Percentiles rank a stretch among this genome's conserved stretches.
Conservation (phyloP, 37 sponge, comb jelly and placozoan species). For the Cliona cf. orientalis region DNA sequence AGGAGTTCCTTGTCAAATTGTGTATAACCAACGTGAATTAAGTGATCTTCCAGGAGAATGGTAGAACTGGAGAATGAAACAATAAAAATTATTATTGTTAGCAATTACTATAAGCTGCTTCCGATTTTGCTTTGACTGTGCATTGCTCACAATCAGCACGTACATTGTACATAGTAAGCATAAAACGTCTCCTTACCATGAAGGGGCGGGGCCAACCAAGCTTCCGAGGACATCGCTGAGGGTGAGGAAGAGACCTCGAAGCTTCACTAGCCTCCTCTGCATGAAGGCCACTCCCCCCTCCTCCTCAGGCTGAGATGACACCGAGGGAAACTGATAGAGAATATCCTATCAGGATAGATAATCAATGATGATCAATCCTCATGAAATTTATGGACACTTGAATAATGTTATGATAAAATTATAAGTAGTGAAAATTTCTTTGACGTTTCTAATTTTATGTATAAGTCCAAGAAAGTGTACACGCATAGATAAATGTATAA, state of each 20-base stretch:
- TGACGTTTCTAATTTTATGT: no score
- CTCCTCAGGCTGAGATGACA: neutral
- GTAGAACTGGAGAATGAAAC: constrained; percentile 36
- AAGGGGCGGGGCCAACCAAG: constrained; percentile 3
- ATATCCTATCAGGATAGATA: no score
- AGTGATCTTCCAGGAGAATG: constrained; percentile 13
- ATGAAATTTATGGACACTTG: neutral
- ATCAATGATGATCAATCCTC: neutral
- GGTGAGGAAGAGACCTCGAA: constrained; percentile 63
- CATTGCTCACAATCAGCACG: neutral
- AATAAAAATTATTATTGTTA: no score
- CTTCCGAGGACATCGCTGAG: constrained; percentile 42
- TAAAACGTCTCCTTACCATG: no score
- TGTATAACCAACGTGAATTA: constrained; percentile 37
- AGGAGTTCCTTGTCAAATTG: constrained; percentile 65
- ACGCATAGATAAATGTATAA: no score
- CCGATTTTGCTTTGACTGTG: no score
- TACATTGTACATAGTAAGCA: neutral
- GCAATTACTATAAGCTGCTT: neutral
- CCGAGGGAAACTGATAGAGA: no score
- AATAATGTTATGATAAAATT: neutral
- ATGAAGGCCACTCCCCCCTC: neutral
- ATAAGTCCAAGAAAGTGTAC: no score
- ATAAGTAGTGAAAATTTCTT: no score
- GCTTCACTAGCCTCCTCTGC: constrained; percentile 9